Conservation (phyloP, 1,140 invertebrate species). For the Drosophila sp. region DNA sequence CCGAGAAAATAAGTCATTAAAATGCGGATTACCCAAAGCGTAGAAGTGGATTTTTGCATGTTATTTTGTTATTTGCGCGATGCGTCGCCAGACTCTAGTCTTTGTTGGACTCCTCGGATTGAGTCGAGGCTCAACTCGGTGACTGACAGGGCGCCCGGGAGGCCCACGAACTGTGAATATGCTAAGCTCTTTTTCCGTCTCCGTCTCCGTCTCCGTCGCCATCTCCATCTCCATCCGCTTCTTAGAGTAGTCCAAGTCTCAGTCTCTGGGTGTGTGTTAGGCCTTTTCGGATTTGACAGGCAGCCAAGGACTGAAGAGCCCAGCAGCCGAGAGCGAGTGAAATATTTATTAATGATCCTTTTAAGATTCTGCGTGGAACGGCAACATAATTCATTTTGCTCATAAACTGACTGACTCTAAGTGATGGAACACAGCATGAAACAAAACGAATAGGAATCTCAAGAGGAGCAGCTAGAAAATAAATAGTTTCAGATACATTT, state of each 20-base stretch:
- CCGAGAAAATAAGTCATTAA: conserved; percentile 81
- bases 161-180: conserved; percentile 41
- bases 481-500: conserved; percentile 21
- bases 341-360: conserved; percentile 80
- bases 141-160: conserved; percentile 60
- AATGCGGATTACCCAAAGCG: conserved; percentile 80
- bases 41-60: conserved; percentile 80
- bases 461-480: conserved; percentile 3
- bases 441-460: conserved; percentile 9
- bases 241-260: background rate
- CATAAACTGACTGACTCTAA: conserved; percentile 46
- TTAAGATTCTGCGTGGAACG: conserved; percentile 61
- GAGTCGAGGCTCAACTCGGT: conserved; percentile 44
- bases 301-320: conserved; percentile 34
- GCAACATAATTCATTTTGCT: conserved; percentile 64
- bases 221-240: too few species aligned
- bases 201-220: conserved; percentile 3
- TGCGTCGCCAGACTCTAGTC: conserved; percentile 61
- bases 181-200: conserved; percentile 49
- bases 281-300: conserved; percentile 46
- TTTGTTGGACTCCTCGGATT: conserved; percentile 41
- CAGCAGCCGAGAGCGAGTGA: conserved; percentile 39
- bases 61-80: conserved; percentile 72
- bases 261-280: conserved; percentile 22
- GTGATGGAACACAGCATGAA: conserved; percentile 14